A percentile compares a stretch with the other conserved stretches of the same genome.
These are phyloP conservation scores for Corythornis cristatus DNA, from an alignment of 2,113 vertebrate genomes.

Conservation along the genomic window DNA sequence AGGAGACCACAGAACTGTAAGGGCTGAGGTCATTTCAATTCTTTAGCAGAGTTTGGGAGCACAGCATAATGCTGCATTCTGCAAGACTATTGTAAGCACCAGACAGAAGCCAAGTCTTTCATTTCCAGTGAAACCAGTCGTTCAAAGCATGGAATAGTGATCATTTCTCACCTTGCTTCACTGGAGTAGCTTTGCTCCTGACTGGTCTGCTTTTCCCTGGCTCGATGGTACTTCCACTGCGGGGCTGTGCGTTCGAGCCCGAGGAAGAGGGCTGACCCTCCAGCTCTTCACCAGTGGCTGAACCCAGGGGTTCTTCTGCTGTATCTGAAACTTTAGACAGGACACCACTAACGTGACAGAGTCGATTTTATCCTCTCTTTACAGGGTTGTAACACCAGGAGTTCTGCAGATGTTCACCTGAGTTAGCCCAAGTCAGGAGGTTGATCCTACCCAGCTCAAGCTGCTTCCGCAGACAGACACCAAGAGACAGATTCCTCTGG, in stretches of 20 bases:
- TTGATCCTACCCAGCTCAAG: background rate
- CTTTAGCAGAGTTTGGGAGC: background rate
- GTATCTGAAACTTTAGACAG: constrained; percentile 80
- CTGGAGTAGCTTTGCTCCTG: constrained; percentile 79
- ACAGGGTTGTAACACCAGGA: background rate
- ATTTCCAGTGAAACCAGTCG: background rate
- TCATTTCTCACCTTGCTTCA: constrained; percentile 78
- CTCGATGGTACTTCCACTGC: constrained; percentile 68
- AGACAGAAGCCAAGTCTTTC: background rate
- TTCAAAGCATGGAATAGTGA: background rate
- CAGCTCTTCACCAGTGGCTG: constrained; percentile 78
- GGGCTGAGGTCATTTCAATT: background rate
- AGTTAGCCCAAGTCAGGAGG: background rate
- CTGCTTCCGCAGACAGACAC: background rate
- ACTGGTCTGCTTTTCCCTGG: constrained; percentile 75
- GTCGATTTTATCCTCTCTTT: background rate
- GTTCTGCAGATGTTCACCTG: background rate
- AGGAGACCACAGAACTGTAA: background rate
- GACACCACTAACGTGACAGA: background rate
- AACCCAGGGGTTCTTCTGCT: constrained; percentile 77
- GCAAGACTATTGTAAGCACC: background rate
- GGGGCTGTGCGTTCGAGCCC: constrained; percentile 77
- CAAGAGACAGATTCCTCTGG: background rate
- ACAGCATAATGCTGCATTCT: background rate
- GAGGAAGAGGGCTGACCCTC: constrained; percentile 85